Evolutionary conservation across 2,888 invertebrate genomes (phyloP).

Genomic region (Hirtodrosophila trivittata): DNA sequence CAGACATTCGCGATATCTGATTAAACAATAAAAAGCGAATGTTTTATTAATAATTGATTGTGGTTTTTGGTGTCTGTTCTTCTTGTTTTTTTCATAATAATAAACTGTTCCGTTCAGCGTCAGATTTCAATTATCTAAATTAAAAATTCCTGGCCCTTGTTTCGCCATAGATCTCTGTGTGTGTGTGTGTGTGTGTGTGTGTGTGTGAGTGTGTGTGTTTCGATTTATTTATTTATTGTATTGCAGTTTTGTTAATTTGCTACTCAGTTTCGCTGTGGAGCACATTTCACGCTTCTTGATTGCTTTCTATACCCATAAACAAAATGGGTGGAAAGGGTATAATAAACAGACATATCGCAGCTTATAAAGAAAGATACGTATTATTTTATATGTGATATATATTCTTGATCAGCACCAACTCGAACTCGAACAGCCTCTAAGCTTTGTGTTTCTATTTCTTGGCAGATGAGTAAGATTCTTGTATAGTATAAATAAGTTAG

Average conservation of each 20-base stretch:
- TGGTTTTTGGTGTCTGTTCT: constrained; percentile 8
- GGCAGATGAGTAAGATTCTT: too few relatives aligned
- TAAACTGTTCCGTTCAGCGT: constrained; percentile 41
- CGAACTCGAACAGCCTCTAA: too few relatives aligned
- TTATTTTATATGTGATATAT: too few relatives aligned
- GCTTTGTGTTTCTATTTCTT: too few relatives aligned
- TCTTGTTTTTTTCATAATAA: constrained; percentile 28
- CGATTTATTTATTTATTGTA: constrained; percentile 52
- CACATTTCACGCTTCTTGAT: constrained; percentile 63
- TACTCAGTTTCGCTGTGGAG: constrained; percentile 31
- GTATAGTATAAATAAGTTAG: too few relatives aligned
- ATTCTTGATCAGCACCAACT: too few relatives aligned
- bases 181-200: constrained; percentile 20
- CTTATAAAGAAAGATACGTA: too few relatives aligned
- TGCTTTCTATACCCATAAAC: too few relatives aligned
- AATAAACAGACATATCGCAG: too few relatives aligned
- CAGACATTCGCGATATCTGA: constrained; percentile 41
- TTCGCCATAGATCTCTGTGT: constrained; percentile 29
- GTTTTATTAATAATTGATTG: constrained; percentile 52
- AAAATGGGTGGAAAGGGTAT: too few relatives aligned
- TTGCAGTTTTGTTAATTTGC: constrained; percentile 65
- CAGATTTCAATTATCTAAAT: constrained; percentile 73
- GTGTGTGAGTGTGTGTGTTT: constrained; percentile 9
- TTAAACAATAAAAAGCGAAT: constrained; percentile 53
- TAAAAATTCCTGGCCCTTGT: constrained; percentile 69